Base-by-base conservation (phyloP, 2,888 invertebrate species). In the Gymnoscelis rufifasciata region DNA sequence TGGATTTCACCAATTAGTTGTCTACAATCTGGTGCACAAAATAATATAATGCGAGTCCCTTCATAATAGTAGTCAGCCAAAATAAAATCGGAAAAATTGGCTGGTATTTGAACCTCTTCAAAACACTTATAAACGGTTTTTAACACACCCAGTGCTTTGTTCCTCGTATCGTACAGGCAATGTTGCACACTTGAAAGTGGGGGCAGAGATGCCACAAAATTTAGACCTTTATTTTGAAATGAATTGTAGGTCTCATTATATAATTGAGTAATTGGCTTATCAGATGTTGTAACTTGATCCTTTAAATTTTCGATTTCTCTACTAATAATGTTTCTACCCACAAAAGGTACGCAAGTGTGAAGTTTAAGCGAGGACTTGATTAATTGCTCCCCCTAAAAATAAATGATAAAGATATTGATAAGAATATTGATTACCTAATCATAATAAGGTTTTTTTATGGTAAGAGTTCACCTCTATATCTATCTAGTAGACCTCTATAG, bases 1-100 rank as follows among this genome's bases (percentile, higher is more conserved):
- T 14, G 10, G 29, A 38, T 40, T 31, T 41, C 26, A 31, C 37
- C 30, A 44, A 28, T 37, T 35, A 31, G 12, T 37, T 44, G 37
- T 41, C 40, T 39, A 36, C 43, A 45, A 36, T 24, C 30, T 36
- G 6, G 29, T 6, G 29, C 4, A 29, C 29, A 29, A 29, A 12
- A 29, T 29, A 29, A 29, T 29, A 29, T 12, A 29, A 29, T 12
- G 12, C 29, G 29, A 29, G 29, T 29, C 12, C 11, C 29, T 29
- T 29, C 29, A 12, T 12, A 7, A 12, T 11, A 29, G 7, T 12
- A 29, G 7, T 29, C 12, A 11, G 5, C 29, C 29, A 29, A 29
- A 29, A 29, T 29, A 12, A 29, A 12, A 28, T 28, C 28, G 28
- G 28, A 12, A 11, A 29, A 29, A 29, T 29, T 29, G 29, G 29